Evolutionary conservation across 2,113 vertebrate species (phyloP), one percentile per base, ranked within the genome.

Genomic region (Pygoscelis adeliae): DNA sequence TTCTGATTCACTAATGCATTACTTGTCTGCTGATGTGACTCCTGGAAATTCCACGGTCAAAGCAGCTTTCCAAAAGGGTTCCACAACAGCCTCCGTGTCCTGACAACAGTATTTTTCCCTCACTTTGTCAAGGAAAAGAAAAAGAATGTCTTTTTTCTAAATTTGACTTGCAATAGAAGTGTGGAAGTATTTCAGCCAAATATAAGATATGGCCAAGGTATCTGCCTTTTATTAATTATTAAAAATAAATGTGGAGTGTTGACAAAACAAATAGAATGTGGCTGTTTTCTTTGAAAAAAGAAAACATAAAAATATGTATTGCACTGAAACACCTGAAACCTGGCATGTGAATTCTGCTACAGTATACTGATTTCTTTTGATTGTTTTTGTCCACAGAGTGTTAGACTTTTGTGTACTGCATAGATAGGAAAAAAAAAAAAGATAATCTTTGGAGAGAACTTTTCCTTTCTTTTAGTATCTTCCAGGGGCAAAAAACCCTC

Each of bases 401-500:
- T 69, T 53, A n/a, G 32, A n/a, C 34, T 83, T 93, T 83, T 88
- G 21, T 92, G 83, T 80, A 58, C 19, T 73, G 9, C 0, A 0
- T n/a, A 53, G 16, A 11, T 11, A 42, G 47, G 25, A 18, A 77
- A 55, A 16, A 77, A 55, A 16, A 80, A 78, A 46, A 49, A 63
- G 13, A 58, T 44, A 0, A 11, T 80, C 77, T 88, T 62, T 3
- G 3, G 29, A 42, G 49, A 78, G 6, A 23, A 8, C 11, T 52
- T 46, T 36, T 83, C 18, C 40, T 90, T 92, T 79, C 47, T 83
- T 67, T 80, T 40, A 40, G 4, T 14, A 32, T 36, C 34, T 88
- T 80, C 11, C 14, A 13, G 36, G 16, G 6, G 3, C 11, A 32
- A 44, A 42, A 16, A 0, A 0, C 2, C 5, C 5, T 42, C 30